phyloP scores from a whole-genome alignment of 2,797 vertebrate genomes.

The Tachyglossus aculeatus region DNA sequence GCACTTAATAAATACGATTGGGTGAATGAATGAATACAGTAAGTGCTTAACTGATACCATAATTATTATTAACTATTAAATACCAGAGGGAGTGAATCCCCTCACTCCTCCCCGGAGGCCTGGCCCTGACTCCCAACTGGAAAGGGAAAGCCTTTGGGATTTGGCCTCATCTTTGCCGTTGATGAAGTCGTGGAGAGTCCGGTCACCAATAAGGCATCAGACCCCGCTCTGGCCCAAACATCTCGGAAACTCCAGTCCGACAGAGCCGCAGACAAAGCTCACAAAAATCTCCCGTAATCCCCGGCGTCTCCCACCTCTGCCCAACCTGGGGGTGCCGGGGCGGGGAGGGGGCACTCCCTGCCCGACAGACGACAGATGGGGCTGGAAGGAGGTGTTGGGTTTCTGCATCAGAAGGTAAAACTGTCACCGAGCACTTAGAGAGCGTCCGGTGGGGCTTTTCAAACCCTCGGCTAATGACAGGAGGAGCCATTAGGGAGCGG shows the following conservation, averaged over 20 bases:
- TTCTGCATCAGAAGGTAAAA: not conserved
- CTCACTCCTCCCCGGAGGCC: not conserved
- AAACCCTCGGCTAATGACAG: not conserved
- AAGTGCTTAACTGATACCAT: no score
- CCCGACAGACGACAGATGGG: rapidly evolving
- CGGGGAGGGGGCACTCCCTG: not conserved
- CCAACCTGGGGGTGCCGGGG: not conserved
- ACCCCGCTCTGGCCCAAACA: not conserved
- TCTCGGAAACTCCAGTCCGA: not conserved
- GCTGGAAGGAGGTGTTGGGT: not conserved
- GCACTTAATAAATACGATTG: no score
- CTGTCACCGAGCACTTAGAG: not conserved
- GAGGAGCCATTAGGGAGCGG: rapidly evolving
- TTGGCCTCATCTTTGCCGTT: no score
- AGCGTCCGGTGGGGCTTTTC: not conserved
- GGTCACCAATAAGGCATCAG: not conserved
- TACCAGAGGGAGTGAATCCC: no score
- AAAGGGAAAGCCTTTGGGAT: no score
- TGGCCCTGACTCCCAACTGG: no score
- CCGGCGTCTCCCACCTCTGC: not conserved
- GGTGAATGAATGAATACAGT: no score
- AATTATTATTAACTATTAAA: no score
- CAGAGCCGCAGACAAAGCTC: not conserved
- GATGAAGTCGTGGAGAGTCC: no score
- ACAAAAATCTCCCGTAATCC: not conserved